phyloP scores from a whole-genome alignment of 2,888 invertebrate species.

The Drosophila anceps region DNA sequence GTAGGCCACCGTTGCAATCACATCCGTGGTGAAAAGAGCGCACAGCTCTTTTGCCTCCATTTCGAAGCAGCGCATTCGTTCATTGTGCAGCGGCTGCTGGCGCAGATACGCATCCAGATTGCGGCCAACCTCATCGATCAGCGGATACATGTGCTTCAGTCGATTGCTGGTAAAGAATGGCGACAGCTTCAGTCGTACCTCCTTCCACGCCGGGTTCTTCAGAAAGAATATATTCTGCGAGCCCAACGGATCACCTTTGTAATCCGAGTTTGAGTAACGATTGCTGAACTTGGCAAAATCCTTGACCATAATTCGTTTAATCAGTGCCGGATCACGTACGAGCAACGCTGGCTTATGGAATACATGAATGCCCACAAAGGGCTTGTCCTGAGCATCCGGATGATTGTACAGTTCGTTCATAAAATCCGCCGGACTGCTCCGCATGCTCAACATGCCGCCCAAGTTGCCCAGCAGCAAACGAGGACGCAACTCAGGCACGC shows the following conservation, averaged over 20 bases:
- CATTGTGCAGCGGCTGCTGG: constrained; percentile 67
- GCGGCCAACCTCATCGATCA: constrained; percentile 82
- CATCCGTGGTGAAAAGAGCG: constrained; percentile 85
- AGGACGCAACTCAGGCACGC: constrained; percentile 83
- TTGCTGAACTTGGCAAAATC: constrained; percentile 86
- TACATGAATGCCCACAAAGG: constrained; percentile 85
- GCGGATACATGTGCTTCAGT: constrained; percentile 83
- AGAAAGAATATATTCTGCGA: constrained; percentile 85
- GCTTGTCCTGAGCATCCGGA: constrained; percentile 65
- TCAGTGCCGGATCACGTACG: constrained; percentile 85
- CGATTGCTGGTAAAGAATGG: constrained; percentile 85
- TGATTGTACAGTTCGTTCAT: constrained; percentile 84
- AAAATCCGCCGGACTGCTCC: constrained; percentile 81
- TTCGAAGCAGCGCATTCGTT: constrained; percentile 62
- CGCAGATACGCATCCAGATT: constrained; percentile 78
- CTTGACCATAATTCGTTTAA: constrained; percentile 85
- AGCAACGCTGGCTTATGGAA: constrained; percentile 85
- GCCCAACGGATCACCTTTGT: constrained; percentile 84
- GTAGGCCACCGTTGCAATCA: constrained; percentile 86
- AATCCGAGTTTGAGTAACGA: constrained; percentile 83
- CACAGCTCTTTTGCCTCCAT: constrained; percentile 83
- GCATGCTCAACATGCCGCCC: constrained; percentile 78
- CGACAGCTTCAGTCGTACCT: constrained; percentile 85
- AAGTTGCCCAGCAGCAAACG: constrained; percentile 85
- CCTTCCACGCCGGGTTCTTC: constrained; percentile 86